Percentiles rank a stretch among this genome's conserved stretches.
phyloP scores from a whole-genome alignment of 1,140 invertebrate genomes.

The Temnothorax longispinosus region DNA sequence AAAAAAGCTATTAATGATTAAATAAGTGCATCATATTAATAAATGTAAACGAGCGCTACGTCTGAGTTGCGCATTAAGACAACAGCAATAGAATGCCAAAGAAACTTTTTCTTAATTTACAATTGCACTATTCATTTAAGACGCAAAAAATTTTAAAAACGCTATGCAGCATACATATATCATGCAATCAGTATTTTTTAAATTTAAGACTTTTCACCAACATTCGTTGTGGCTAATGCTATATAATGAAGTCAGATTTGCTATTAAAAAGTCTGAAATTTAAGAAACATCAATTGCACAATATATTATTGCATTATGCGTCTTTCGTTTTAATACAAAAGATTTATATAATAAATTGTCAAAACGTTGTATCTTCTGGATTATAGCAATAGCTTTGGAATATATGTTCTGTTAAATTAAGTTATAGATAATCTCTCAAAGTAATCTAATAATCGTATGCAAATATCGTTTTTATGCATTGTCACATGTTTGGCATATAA shows the following conservation, averaged over 20 bases:
- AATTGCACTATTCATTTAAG: background rate
- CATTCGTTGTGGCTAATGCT: constrained; percentile 59
- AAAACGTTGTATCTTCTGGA: background rate
- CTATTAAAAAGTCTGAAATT: constrained; percentile 13
- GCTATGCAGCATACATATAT: background rate
- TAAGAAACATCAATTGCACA: background rate
- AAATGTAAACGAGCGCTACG: background rate
- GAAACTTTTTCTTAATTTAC: constrained; percentile 19
- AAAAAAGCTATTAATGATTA: constrained; percentile 10
- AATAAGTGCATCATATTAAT: constrained; percentile 24
- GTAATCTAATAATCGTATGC: constrained; percentile 5
- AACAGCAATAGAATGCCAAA: constrained; percentile 7
- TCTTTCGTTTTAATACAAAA: background rate
- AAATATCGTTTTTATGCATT: constrained; percentile 68
- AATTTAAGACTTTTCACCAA: constrained; percentile 71
- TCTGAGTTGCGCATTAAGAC: background rate
- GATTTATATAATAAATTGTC: background rate
- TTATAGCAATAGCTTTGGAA: background rate
- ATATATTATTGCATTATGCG: constrained; percentile 1
- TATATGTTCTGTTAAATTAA: constrained; percentile 23
- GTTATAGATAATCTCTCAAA: background rate
- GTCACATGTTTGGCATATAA: constrained; percentile 72
- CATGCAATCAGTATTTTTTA: constrained; percentile 71
- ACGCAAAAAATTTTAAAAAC: background rate
- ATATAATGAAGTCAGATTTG: constrained; percentile 46